Conservation (phyloP, 2,888 invertebrate genomes). For the Apoderus coryli region DNA sequence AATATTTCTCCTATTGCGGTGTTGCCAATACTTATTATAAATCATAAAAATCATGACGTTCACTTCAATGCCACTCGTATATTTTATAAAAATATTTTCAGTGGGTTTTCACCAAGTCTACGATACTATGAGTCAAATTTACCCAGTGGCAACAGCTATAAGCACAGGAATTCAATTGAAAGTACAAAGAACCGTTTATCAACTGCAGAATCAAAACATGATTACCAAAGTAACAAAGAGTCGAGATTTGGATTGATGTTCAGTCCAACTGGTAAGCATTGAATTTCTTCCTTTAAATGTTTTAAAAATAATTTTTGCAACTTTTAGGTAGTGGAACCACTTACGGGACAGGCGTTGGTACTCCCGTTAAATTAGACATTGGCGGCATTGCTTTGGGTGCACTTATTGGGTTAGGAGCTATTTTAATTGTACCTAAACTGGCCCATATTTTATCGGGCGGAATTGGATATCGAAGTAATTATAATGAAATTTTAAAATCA, state of each 20-base stretch:
- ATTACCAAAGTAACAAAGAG: conserved; percentile 11
- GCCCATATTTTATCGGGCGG: conserved; percentile 52
- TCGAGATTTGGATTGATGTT: conserved; percentile 14
- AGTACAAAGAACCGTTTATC: no score
- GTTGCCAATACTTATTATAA: no score
- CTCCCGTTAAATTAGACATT: conserved; percentile 67
- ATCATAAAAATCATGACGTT: no score
- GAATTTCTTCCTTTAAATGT: no score
- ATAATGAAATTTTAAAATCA: background rate
- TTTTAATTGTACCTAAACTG: conserved; percentile 65
- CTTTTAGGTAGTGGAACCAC: conserved; percentile 41
- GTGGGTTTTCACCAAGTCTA: conserved; percentile 34
- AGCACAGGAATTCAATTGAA: conserved; percentile 13
- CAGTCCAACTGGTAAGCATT: no score
- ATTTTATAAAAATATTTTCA: no score
- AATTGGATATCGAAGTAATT: conserved; percentile 50
- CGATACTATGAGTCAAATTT: conserved; percentile 29
- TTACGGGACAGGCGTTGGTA: no score
- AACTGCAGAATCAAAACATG: conserved; percentile 10
- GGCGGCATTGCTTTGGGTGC: conserved; percentile 72
- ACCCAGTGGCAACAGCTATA: conserved; percentile 29
- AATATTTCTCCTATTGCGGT: no score
- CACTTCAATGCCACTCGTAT: no score
- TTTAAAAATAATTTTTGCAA: no score
- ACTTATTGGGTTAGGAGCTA: conserved; percentile 65